Base-by-base conservation (phyloP, 2,113 vertebrate species). In the Gambusia affinis region DNA sequence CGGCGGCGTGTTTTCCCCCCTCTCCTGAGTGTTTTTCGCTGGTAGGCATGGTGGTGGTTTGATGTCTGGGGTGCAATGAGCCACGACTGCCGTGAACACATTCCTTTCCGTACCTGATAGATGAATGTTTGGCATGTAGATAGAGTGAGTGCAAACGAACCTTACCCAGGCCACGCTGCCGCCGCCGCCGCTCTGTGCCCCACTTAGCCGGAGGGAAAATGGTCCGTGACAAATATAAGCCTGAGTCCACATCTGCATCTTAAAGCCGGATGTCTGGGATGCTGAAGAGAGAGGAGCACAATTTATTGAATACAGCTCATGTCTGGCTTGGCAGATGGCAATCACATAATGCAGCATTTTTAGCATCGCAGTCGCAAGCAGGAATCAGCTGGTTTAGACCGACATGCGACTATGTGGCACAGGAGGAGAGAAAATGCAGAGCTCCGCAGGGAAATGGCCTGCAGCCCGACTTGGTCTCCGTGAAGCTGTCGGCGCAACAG, bases 311-410 rank as follows among this genome's bases (percentile, higher is more conserved):
- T 84, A 81, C 83, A 89, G 88, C 90, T 90, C 86, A 90, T 84
- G 92, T 92, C 92, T 93, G 94, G 87, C 85, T 62, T 86, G 87
- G 85, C 92, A 94, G 84, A 93, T 94, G 94, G 87, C 83, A 90
- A 86, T 93, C 91, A 91, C 89, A 92, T 90, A 88, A 88, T 70
- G 74, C 69, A 78, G 84, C 85, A 88, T 87, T 93, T 93, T 94
- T 93, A 89, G 78, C 86, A 73, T 80, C 70, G 35, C 79, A 77
- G 86, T 76, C 85, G 79, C 87, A 42, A 86, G 83, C 72, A 68
- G 79, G 86, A 79, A 89, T 91, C 88, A 83, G 84, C 84, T 89
- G 89, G 92, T 92, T 81, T 77, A 76, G 88, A 86, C 85, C 82
- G 83, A 78, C 87, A 90, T 73, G 68, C 85, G 87, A 89, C 81